Conservation (phyloP, 2,888 invertebrate species). For the Entomobrya proxima region DNA sequence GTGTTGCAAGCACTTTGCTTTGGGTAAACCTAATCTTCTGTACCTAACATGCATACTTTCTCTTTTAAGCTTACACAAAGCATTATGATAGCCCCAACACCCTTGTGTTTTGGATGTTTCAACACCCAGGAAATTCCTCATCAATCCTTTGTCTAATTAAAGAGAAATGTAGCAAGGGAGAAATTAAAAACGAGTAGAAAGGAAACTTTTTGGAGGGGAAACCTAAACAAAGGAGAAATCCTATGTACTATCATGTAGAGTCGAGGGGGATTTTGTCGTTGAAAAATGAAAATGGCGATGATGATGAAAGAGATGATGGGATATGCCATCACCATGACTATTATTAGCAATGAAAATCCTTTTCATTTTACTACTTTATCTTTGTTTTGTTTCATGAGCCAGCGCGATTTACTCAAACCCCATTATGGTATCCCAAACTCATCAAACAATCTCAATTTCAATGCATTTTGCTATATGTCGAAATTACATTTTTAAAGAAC, state of each 20-base stretch:
- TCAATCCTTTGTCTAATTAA: constrained; percentile 66
- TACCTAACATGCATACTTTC: background rate
- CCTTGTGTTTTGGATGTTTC: constrained; percentile 50
- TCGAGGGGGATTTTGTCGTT: constrained; percentile 50
- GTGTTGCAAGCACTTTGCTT: background rate
- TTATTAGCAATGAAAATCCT: constrained; percentile 53
- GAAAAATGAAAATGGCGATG: constrained; percentile 60
- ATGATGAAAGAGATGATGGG: constrained; percentile 42
- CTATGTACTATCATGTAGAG: background rate
- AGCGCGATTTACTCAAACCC: too few relatives aligned
- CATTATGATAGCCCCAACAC: background rate
- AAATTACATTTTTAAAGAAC: too few relatives aligned
- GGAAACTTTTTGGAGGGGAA: constrained; percentile 19
- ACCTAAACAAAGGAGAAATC: constrained; percentile 38
- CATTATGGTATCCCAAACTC: background rate
- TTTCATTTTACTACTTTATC: constrained; percentile 38
- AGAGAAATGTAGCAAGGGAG: constrained; percentile 49
- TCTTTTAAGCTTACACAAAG: background rate
- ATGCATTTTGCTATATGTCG: background rate
- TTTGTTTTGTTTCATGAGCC: too few relatives aligned
- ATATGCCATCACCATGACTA: constrained; percentile 32
- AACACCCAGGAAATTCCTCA: constrained; percentile 65
- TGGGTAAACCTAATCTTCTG: background rate
- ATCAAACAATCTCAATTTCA: background rate
- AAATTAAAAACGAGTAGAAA: constrained; percentile 56